Evolutionary conservation across 2,888 invertebrate genomes (phyloP).

Genomic region (Sinhomidia bicolor): DNA sequence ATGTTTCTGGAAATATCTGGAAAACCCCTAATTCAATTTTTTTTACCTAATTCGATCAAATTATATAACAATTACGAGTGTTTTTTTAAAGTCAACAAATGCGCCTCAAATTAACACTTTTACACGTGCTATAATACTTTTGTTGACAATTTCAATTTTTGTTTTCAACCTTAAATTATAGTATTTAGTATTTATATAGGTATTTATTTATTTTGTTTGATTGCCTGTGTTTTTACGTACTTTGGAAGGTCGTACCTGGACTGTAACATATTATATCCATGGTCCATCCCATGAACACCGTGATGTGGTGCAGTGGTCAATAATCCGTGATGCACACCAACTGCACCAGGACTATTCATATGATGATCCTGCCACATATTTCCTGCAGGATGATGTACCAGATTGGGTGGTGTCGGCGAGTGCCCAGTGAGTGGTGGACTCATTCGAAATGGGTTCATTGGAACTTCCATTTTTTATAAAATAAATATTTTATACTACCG

Average conservation of each 20-base stretch:
- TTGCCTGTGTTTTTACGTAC: constrained; percentile 45
- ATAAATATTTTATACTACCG: neutral
- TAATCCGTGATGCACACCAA: constrained; percentile 78
- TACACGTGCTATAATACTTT: too few relatives aligned
- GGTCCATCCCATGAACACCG: constrained; percentile 78
- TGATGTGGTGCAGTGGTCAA: constrained; percentile 80
- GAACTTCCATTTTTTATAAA: constrained; percentile 79
- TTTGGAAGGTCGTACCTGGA: constrained; percentile 76
- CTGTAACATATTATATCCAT: constrained; percentile 80
- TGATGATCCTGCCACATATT: constrained; percentile 79
- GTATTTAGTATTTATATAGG: neutral
- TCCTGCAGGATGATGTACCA: constrained; percentile 78
- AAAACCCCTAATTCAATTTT: too few relatives aligned
- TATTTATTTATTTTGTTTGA: neutral
- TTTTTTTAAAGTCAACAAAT: too few relatives aligned
- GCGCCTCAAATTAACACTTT: too few relatives aligned
- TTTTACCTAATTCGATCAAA: too few relatives aligned
- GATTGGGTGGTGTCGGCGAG: constrained; percentile 81
- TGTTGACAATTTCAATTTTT: too few relatives aligned
- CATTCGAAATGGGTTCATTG: constrained; percentile 92
- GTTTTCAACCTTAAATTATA: too few relatives aligned
- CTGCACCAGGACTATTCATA: constrained; percentile 66
- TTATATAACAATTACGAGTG: too few relatives aligned
- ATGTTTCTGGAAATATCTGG: too few relatives aligned
- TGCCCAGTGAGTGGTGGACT: constrained; percentile 83